Conservation (phyloP, 2,797 vertebrate species). For the Typhlichthys eigenmanni region DNA sequence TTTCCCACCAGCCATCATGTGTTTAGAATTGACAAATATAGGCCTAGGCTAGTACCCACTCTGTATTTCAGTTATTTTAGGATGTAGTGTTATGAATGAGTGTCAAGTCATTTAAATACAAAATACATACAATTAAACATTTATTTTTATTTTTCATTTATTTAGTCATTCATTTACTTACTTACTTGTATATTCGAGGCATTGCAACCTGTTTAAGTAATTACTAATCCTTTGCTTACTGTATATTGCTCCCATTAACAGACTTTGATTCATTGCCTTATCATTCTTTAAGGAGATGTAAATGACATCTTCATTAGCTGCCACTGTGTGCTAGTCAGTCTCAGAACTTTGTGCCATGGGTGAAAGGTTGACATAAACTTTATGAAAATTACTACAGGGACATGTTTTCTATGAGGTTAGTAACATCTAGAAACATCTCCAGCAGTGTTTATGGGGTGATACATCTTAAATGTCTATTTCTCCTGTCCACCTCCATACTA, state of each 20-base stretch:
- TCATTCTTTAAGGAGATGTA: constrained; percentile 42
- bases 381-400: constrained; percentile 65
- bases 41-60: neutral
- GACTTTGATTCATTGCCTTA: constrained; percentile 65
- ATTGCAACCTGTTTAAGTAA: constrained; percentile 35
- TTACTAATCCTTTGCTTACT: constrained; percentile 45
- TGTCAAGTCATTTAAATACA: neutral
- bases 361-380: constrained; percentile 70
- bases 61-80: neutral
- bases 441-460: constrained; percentile 36
- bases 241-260: constrained; percentile 53
- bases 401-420: constrained; percentile 50
- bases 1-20: constrained; percentile 43
- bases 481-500: constrained; percentile 25
- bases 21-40: constrained; percentile 28
- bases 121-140: too few relatives aligned
- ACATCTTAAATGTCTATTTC: constrained; percentile 28
- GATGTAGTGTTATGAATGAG: neutral
- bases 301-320: constrained; percentile 52
- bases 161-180: neutral
- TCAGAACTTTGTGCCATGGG: constrained; percentile 64
- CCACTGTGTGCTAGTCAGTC: constrained; percentile 52
- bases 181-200: constrained; percentile 22
- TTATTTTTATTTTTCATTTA: neutral
- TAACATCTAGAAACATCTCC: constrained; percentile 43